Evolutionary conservation across 1,140 invertebrate species (phyloP), one percentile per base, ranked within the genome.

Genomic region (Drosophila seguyi): DNA sequence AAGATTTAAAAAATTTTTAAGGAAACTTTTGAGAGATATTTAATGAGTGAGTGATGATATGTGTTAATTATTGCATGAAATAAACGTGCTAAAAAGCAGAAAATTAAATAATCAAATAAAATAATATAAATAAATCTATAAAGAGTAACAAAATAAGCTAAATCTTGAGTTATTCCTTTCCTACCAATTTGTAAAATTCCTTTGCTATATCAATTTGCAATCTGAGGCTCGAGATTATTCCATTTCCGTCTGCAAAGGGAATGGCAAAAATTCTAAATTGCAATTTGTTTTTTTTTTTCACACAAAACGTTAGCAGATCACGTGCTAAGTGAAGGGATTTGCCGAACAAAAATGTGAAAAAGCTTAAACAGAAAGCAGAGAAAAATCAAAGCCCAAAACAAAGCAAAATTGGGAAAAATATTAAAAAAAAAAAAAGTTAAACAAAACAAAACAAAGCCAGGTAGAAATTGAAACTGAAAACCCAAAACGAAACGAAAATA

Each of bases 191-290:
- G 3, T 2, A 29, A 71, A 53, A 68, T 71, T 69, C 67, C 38
- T 22, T 50, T 68, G 47, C 66, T 61, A 22, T 61, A 53, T 66
- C 66, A 69, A 66, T 66, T 25, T 69, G 60, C 20, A 34, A 29
- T 4, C 13, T 29, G n/a, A 14, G 10, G 31, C 31, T 13, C 0
- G 11, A 13, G n/a, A n/a, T n/a, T n/a, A n/a, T n/a, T n/a, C n/a
- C n/a, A n/a, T n/a, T n/a, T n/a, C n/a, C n/a, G n/a, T n/a, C n/a
- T n/a, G n/a, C n/a, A 91, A 91, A 91, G 81, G 66, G 88, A 91
- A 91, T 91, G 75, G 71, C 75, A 91, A 87, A 91, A 84, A 87
- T 83, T 90, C 87, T 79, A 90, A 91, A 90, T 90, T 87, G 82
- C 80, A 85, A 76, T 76, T 81, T 62, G 39, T 53, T 48, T 38